phyloP scores from a whole-genome alignment of 2,797 vertebrate genomes.

The Acridotheres tristis region DNA sequence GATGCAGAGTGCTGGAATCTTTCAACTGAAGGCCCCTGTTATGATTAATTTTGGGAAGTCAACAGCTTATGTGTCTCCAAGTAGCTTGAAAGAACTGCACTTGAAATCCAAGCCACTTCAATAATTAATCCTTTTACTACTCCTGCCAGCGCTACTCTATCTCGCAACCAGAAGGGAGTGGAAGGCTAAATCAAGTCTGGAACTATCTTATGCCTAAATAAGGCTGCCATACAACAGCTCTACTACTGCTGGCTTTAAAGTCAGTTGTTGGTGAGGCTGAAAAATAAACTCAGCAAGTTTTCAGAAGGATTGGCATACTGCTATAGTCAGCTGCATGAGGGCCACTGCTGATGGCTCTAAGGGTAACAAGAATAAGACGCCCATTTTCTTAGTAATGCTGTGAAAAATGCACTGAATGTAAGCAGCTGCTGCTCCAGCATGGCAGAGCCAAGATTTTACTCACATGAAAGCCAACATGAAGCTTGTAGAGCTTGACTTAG shows the following conservation, averaged over 20 bases:
- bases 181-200: constrained; percentile 51
- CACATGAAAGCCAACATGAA: background rate
- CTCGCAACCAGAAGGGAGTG: constrained; percentile 41
- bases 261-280: background rate
- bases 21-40: background rate
- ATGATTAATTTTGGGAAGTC: constrained; percentile 2
- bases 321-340: background rate
- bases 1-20: background rate
- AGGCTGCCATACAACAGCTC: background rate
- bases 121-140: constrained; percentile 26
- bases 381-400: background rate
- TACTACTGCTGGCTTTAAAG: background rate
- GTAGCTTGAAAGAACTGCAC: constrained; percentile 9
- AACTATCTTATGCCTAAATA: constrained; percentile 41
- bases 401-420: constrained; percentile 20
- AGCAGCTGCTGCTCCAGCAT: background rate
- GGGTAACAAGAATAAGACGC: background rate
- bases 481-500: background rate
- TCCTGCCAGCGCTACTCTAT: background rate
- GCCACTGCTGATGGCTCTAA: background rate
- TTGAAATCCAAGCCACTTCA: constrained; percentile 45
- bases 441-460: background rate
- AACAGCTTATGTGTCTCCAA: background rate
- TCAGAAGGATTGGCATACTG: constrained; percentile 23
- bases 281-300: constrained; percentile 51